These are phyloP conservation scores for Bufo gargarizans DNA, from an alignment of 2,113 vertebrate species.

Conservation along the genomic window DNA sequence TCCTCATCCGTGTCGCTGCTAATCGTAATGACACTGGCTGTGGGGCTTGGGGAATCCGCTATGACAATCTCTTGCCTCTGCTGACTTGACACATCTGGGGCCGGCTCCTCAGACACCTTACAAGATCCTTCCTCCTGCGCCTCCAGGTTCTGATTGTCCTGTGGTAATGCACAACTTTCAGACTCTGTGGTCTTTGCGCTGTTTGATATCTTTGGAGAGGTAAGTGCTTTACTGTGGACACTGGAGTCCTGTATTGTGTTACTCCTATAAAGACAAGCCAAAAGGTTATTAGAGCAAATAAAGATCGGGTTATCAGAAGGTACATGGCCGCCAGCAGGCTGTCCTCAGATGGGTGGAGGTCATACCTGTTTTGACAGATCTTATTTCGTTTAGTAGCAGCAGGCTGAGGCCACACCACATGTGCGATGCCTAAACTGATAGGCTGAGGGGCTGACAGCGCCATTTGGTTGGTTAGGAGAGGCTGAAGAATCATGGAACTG, in stretches of 20 bases:
- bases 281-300: not conserved
- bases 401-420: constrained; percentile 95
- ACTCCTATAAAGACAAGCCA: constrained; percentile 73
- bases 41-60: constrained; percentile 84
- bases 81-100: constrained; percentile 73
- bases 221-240: constrained; percentile 84
- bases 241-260: constrained; percentile 85
- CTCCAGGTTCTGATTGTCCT: constrained; percentile 73
- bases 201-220: constrained; percentile 90
- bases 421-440: constrained; percentile 96
- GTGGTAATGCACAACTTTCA: constrained; percentile 75
- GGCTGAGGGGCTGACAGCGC: constrained; percentile 94
- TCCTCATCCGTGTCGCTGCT: constrained; percentile 94
- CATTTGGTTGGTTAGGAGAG: constrained; percentile 95
- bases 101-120: constrained; percentile 70
- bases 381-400: constrained; percentile 89
- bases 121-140: constrained; percentile 74
- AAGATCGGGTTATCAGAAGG: not conserved
- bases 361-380: constrained; percentile 89
- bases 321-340: too few relatives aligned
- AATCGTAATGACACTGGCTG: constrained; percentile 93
- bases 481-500: constrained; percentile 89
- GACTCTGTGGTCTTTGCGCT: constrained; percentile 82
- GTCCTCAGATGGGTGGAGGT: not conserved
- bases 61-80: constrained; percentile 89